Percentiles rank a stretch among this genome's conserved stretches.
These are phyloP conservation scores for Neolamprologus kungweensis DNA, from an alignment of 2,113 vertebrate genomes.

Conservation along the genomic window DNA sequence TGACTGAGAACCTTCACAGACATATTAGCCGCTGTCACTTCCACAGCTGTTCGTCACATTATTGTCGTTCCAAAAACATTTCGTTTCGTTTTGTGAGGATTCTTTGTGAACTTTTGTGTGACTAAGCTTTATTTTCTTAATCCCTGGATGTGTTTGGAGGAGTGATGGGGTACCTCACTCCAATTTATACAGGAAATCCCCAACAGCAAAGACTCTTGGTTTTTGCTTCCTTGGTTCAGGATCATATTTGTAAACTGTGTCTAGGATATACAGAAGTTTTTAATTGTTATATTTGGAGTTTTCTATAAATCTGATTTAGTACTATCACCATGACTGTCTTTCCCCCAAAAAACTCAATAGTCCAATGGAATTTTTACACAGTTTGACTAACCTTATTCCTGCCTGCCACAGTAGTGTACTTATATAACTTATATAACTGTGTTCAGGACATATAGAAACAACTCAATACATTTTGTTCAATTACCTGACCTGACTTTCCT, in stretches of 20 bases:
- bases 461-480: not conserved
- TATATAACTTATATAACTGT: not conserved
- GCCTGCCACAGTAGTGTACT: not conserved
- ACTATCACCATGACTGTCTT: not conserved
- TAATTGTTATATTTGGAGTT: not conserved
- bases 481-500: not conserved
- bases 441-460: not conserved
- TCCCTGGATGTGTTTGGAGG: not conserved
- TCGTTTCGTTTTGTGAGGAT: accelerated
- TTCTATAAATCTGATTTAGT: not conserved
- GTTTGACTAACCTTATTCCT: not conserved
- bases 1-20: not conserved
- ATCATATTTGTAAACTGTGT: not conserved
- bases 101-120: not conserved
- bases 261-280: not conserved
- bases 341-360: accelerated
- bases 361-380: not conserved
- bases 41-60: not conserved
- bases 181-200: not conserved
- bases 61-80: not conserved
- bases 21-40: not conserved
- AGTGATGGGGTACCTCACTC: not conserved
- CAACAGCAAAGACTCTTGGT: not conserved
- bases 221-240: not conserved
- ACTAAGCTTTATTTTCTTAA: not conserved